Percentiles rank a stretch among this genome's conserved stretches.
Evolutionary conservation across 2,888 invertebrate species (phyloP).

Genomic region (Pollenia angustigena): DNA sequence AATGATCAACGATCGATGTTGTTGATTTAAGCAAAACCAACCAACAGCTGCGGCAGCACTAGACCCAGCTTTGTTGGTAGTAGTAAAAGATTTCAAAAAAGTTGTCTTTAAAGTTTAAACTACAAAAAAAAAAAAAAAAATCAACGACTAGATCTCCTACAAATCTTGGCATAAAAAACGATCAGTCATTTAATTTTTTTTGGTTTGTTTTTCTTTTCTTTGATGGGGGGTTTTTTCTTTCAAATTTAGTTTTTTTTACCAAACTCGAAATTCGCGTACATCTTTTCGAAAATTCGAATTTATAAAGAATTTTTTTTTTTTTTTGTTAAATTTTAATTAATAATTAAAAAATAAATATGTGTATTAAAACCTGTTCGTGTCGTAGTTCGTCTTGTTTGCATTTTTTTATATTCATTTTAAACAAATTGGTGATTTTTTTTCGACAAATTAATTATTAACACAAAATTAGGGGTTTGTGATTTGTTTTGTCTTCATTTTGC

Average conservation of each 20-base stretch:
- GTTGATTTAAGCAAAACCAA: slow-evolving; percentile 34
- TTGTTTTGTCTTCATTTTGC: slow-evolving; percentile 12
- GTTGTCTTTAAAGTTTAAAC: slow-evolving; percentile 19
- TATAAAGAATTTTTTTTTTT: slow-evolving; percentile 2
- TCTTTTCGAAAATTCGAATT: slow-evolving; percentile 32
- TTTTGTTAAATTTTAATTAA: slow-evolving; percentile 23
- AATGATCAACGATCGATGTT: slow-evolving; percentile 58
- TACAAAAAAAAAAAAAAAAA: slow-evolving; percentile 9
- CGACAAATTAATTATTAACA: slow-evolving; percentile 61
- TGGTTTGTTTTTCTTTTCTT: slow-evolving; percentile 12
- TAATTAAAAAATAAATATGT: slow-evolving; percentile 12
- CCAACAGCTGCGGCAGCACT: background rate
- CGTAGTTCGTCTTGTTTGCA: slow-evolving; percentile 26
- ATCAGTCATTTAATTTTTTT: slow-evolving; percentile 25
- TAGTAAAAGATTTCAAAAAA: slow-evolving; percentile 29
- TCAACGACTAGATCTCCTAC: slow-evolving; percentile 6
- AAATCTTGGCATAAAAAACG: slow-evolving; percentile 51
- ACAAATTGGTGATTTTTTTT: slow-evolving; percentile 34
- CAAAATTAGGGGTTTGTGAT: slow-evolving; percentile 41
- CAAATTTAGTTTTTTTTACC: slow-evolving; percentile 12
- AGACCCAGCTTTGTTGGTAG: slow-evolving; percentile 17
- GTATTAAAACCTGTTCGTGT: slow-evolving; percentile 70
- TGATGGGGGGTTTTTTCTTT: slow-evolving; percentile 9
- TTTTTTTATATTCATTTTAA: slow-evolving; percentile 42
- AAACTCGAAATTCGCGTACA: slow-evolving; percentile 44